Evolutionary conservation across 2,888 invertebrate genomes (phyloP).

Genomic region (Pristionchus maxplancki): DNA sequence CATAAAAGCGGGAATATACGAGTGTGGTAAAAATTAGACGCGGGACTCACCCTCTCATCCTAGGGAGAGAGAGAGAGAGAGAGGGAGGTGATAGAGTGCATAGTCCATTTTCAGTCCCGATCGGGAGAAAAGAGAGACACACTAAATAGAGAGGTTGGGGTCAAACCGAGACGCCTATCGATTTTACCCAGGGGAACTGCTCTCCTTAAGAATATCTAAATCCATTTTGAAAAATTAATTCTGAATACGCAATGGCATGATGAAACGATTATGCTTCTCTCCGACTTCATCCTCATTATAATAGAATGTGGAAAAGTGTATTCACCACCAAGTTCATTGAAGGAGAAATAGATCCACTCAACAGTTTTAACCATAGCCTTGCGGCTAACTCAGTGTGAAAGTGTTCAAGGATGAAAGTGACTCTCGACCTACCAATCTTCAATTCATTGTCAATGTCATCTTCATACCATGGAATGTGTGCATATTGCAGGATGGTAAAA

Average conservation of each 20-base stretch:
- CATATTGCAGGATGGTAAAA: background rate
- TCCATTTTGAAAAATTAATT: too few species aligned
- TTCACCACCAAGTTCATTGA: background rate
- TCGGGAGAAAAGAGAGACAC: background rate
- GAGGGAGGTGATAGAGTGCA: background rate
- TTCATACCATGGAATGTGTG: background rate
- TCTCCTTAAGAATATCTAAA: background rate
- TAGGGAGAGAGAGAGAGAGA: background rate
- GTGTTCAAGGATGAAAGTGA: slow-evolving; percentile 8
- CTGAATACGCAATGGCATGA: too few species aligned
- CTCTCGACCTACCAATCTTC: slow-evolving; percentile 1
- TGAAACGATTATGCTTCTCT: too few species aligned
- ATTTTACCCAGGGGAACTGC: background rate
- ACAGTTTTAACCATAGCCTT: background rate
- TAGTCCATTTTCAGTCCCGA: slow-evolving; percentile 24
- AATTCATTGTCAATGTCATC: slow-evolving; percentile 6
- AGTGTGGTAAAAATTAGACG: background rate
- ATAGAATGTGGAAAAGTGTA: background rate
- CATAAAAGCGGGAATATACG: background rate
- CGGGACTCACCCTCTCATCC: background rate
- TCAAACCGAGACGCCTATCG: slow-evolving; percentile 7
- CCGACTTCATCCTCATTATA: background rate
- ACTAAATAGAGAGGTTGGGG: slow-evolving; percentile 1
- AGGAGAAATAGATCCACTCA: background rate
- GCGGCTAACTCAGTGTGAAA: background rate